These are phyloP conservation scores for Brachypteracias leptosomus DNA, from an alignment of 2,113 vertebrate species.

Conservation along the genomic window DNA sequence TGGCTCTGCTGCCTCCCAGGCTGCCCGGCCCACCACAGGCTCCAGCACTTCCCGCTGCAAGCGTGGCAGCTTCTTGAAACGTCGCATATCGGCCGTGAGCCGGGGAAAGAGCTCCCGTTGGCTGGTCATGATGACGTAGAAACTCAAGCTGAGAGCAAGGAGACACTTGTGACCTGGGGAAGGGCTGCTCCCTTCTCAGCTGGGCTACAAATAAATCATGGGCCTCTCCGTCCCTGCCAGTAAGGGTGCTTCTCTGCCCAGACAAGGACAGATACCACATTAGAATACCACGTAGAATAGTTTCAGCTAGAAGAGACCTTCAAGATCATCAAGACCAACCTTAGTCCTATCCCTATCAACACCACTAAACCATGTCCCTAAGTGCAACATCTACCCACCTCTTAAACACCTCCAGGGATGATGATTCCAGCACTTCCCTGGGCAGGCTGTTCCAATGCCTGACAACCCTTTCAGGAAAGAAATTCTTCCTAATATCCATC, in stretches of 20 bases:
- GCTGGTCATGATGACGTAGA: slow-evolving; percentile 96
- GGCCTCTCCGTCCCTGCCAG: background rate
- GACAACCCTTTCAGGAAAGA: no score
- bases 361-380: no score
- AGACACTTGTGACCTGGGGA: background rate
- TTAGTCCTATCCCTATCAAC: no score
- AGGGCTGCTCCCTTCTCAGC: background rate
- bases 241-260: background rate
- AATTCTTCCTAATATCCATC: no score
- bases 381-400: no score
- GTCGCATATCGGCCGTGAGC: slow-evolving; percentile 90
- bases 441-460: no score
- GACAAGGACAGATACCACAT: background rate
- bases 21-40: slow-evolving; percentile 46
- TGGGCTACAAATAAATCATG: background rate
- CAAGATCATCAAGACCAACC: no score
- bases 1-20: slow-evolving; percentile 54
- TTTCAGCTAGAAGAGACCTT: no score
- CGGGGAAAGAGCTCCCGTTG: slow-evolving; percentile 95
- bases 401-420: no score
- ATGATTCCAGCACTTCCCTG: no score
- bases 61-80: slow-evolving; percentile 91
- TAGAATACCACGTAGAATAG: no score
- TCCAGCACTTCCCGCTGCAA: slow-evolving; percentile 84
- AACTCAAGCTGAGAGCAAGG: slow-evolving; percentile 80